phyloP scores from a whole-genome alignment of 2,113 vertebrate species.

The Mobula birostris region DNA sequence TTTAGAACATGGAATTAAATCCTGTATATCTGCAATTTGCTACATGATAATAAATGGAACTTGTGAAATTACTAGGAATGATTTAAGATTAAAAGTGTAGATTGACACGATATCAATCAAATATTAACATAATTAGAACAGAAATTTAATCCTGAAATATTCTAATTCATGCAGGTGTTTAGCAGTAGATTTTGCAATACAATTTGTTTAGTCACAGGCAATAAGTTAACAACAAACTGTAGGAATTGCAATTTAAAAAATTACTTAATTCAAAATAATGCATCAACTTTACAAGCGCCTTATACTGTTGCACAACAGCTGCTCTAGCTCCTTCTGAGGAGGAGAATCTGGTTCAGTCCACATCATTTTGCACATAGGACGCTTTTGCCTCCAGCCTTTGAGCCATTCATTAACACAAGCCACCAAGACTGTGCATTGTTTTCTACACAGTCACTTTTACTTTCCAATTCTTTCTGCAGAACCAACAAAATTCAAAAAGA shows the following conservation, averaged over 20 bases:
- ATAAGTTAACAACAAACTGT: too few species aligned
- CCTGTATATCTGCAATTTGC: too few species aligned
- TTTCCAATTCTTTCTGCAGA: neutral
- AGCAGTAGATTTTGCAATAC: neutral
- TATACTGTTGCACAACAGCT: neutral
- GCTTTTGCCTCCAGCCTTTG: neutral
- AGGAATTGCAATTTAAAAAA: too few species aligned
- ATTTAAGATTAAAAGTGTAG: too few species aligned
- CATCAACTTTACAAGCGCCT: neutral
- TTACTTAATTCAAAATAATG: neutral
- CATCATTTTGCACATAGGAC: neutral
- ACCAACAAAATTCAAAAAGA: neutral
- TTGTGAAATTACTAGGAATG: too few species aligned
- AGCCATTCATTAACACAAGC: neutral
- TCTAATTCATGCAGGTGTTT: neutral
- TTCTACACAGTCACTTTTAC: neutral
- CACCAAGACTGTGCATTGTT: too few species aligned
- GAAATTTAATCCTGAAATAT: neutral
- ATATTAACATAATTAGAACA: neutral
- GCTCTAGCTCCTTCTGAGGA: neutral
- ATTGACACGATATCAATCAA: neutral
- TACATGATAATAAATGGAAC: too few species aligned
- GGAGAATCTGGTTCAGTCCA: too few species aligned
- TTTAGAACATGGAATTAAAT: too few species aligned
- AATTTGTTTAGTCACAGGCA: neutral